Conservation (phyloP, 92 coral and sea anemone species). For the Epizoanthus ramosus region DNA sequence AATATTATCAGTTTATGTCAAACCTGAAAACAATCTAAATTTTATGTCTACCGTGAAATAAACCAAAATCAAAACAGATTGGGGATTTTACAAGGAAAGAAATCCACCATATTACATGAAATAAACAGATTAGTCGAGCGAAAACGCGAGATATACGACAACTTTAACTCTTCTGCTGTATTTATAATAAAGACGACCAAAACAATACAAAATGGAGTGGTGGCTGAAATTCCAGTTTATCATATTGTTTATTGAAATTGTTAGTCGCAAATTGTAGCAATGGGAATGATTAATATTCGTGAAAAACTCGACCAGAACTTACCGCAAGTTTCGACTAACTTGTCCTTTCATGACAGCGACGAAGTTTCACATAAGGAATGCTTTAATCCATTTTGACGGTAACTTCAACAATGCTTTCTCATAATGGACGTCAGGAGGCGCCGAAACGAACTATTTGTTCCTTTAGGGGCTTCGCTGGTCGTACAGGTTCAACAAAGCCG, state of each 20-base stretch:
- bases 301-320: neutral
- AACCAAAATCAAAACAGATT: neutral
- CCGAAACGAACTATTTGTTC: neutral
- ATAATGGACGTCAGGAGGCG: conserved; percentile 11
- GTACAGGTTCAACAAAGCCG: conserved; percentile 4
- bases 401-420: neutral
- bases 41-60: neutral
- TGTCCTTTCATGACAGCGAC: neutral
- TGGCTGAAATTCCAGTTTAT: neutral
- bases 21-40: neutral
- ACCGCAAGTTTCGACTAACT: conserved; percentile 4
- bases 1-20: neutral
- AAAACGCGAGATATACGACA: neutral
- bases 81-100: neutral
- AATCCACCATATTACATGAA: neutral
- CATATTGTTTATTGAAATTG: neutral
- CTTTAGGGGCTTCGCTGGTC: conserved; percentile 13
- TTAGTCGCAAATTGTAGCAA: neutral
- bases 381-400: neutral
- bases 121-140: neutral
- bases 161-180: neutral
- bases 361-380: conserved; percentile 1
- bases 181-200: conserved; percentile 3
- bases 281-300: neutral
- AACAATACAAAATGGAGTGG: neutral